Evolutionary conservation across 2,797 vertebrate species (phyloP).

Genomic region (Labroides dimidiatus): DNA sequence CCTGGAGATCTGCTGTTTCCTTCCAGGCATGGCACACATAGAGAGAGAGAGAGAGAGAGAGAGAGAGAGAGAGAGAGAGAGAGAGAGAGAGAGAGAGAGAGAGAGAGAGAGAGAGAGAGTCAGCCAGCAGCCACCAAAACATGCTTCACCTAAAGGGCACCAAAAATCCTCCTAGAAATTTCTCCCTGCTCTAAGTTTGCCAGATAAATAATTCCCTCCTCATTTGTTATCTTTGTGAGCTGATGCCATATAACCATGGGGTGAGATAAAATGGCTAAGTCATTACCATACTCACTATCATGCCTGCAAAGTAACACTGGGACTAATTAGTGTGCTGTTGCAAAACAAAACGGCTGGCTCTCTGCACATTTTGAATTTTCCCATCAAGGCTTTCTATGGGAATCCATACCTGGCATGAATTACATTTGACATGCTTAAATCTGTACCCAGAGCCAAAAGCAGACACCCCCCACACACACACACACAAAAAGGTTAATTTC

Average conservation of each 20-base stretch:
- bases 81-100: too few relatives aligned
- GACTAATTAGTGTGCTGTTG: slow-evolving; percentile 53
- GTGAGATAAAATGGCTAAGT: slow-evolving; percentile 28
- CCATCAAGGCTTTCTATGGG: slow-evolving; percentile 46
- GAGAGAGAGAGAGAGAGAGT: too few relatives aligned
- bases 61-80: too few relatives aligned
- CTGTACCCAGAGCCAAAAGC: slow-evolving; percentile 25
- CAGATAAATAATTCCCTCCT: slow-evolving; percentile 30
- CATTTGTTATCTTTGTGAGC: slow-evolving; percentile 20
- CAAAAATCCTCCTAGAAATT: slow-evolving; percentile 25
- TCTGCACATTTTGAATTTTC: slow-evolving; percentile 39
- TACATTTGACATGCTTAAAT: slow-evolving; percentile 45
- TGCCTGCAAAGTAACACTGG: slow-evolving; percentile 44
- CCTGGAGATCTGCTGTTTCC: slow-evolving; percentile 9
- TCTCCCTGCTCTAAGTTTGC: slow-evolving; percentile 9
- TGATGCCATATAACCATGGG: slow-evolving; percentile 30
- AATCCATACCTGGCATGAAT: slow-evolving; percentile 47
- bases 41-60: too few relatives aligned
- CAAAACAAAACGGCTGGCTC: slow-evolving; percentile 26
- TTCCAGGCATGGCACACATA: slow-evolving; percentile 5
- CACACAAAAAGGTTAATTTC: slow-evolving; percentile 6
- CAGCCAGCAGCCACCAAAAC: slow-evolving; percentile 3
- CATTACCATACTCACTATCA: slow-evolving; percentile 37
- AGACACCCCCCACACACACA: too few relatives aligned
- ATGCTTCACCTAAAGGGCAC: slow-evolving; percentile 14